Evolutionary conservation across 2,797 vertebrate genomes (phyloP).

Genomic region (Microctenopoma stevenorrisi): DNA sequence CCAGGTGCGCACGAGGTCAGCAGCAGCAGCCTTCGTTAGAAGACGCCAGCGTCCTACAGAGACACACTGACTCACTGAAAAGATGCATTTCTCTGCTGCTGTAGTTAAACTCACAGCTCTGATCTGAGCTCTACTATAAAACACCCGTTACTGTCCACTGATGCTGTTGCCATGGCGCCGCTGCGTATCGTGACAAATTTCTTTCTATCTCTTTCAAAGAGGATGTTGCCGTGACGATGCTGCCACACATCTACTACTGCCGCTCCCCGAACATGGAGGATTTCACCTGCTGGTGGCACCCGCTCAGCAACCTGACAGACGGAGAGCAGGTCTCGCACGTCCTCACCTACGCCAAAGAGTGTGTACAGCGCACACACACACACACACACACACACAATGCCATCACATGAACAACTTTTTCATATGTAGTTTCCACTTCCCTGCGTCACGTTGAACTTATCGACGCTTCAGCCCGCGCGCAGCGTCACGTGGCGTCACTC

Average conservation of each 20-base stretch:
- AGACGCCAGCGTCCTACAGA: no score
- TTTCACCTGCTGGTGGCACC: slow-evolving; percentile 86
- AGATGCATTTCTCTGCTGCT: no score
- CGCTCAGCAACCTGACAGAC: slow-evolving; percentile 66
- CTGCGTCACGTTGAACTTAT: slow-evolving; percentile 38
- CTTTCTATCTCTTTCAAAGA: slow-evolving; percentile 41
- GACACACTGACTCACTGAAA: no score
- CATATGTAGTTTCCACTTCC: background rate
- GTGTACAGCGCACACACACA: slow-evolving; percentile 28
- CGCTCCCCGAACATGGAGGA: slow-evolving; percentile 85
- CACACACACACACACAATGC: no score
- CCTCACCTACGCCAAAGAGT: slow-evolving; percentile 80
- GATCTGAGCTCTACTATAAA: no score
- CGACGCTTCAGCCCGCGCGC: slow-evolving; percentile 20
- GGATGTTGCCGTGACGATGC: slow-evolving; percentile 27
- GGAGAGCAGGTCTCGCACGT: slow-evolving; percentile 63
- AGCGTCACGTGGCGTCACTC: slow-evolving; percentile 10
- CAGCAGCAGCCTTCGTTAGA: no score
- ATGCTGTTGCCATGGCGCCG: background rate
- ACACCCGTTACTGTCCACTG: background rate
- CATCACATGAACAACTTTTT: no score
- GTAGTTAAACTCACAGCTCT: no score
- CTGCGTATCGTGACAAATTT: background rate
- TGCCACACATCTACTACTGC: slow-evolving; percentile 80
- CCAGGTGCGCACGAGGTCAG: no score